Evolutionary conservation across 2,797 vertebrate species (phyloP).

Genomic region (Cephalopachus bancanus): DNA sequence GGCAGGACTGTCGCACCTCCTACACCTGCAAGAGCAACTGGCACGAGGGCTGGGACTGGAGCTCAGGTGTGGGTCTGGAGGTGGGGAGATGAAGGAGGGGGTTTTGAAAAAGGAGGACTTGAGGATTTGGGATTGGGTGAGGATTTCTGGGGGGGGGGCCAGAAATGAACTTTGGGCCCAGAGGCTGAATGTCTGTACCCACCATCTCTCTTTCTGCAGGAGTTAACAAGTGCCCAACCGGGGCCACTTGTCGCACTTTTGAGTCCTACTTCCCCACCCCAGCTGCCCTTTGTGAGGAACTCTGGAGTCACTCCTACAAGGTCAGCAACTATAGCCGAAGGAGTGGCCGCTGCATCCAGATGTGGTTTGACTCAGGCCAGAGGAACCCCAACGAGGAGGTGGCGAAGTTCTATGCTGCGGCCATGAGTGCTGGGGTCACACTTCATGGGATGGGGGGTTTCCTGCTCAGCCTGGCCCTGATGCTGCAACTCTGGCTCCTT

Average conservation of each 20-base stretch:
- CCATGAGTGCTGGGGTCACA: neutral
- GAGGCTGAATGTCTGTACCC: neutral
- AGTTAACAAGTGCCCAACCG: conserved; percentile 89
- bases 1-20: conserved; percentile 92
- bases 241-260: conserved; percentile 89
- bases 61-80: conserved; percentile 84
- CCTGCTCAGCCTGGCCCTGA: neutral
- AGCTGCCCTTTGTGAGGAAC: conserved; percentile 92
- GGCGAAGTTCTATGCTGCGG: conserved; percentile 88
- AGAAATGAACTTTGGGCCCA: neutral
- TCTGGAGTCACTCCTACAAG: conserved; percentile 94
- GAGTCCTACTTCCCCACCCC: conserved; percentile 88
- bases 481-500: conserved; percentile 1
- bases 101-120: neutral
- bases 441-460: neutral
- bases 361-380: conserved; percentile 91
- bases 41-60: conserved; percentile 96
- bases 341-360: conserved; percentile 94
- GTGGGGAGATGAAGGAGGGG: neutral
- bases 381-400: conserved; percentile 93
- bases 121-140: neutral
- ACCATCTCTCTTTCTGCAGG: conserved; percentile 79
- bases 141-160: neutral
- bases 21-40: conserved; percentile 94
- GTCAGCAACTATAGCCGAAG: conserved; percentile 87